phyloP scores from a whole-genome alignment of 2,797 vertebrate species.

The Ctenochaetus hawaiiensis region DNA sequence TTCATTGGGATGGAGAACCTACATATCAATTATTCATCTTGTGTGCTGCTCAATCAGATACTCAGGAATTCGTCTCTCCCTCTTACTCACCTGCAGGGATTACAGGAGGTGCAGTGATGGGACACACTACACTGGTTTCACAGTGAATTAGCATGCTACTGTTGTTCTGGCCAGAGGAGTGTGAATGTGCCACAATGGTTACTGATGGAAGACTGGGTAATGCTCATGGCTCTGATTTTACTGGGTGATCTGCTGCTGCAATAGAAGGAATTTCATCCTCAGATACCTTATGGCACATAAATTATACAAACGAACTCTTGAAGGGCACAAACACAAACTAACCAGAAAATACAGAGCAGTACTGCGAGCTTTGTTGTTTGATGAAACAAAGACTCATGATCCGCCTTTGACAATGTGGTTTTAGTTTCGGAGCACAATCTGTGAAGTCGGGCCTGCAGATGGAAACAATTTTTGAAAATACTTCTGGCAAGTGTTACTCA shows the following conservation, averaged over 20 bases:
- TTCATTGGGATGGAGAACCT: slow-evolving; percentile 62
- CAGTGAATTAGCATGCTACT: slow-evolving; percentile 63
- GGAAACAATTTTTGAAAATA: slow-evolving; percentile 11
- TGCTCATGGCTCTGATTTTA: slow-evolving; percentile 31
- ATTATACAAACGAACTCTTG: slow-evolving; percentile 17
- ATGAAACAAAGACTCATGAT: slow-evolving; percentile 7
- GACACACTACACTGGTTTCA: slow-evolving; percentile 57
- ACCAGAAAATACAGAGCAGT: slow-evolving; percentile 2
- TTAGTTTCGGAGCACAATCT: slow-evolving; percentile 17
- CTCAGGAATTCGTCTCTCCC: slow-evolving; percentile 65
- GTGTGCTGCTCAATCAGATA: slow-evolving; percentile 74
- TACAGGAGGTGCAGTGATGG: slow-evolving; percentile 59
- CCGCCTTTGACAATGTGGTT: neutral
- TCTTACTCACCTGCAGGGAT: slow-evolving; percentile 74
- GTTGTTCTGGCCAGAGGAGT: slow-evolving; percentile 49
- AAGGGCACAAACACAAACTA: slow-evolving; percentile 1
- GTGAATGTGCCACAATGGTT: slow-evolving; percentile 35
- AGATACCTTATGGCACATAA: slow-evolving; percentile 13
- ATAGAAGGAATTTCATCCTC: slow-evolving; percentile 21
- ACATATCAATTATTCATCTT: slow-evolving; percentile 79
- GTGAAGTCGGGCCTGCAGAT: neutral
- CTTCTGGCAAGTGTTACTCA: neutral
- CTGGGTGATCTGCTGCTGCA: slow-evolving; percentile 27
- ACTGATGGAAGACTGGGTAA: slow-evolving; percentile 39
- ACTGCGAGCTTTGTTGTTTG: slow-evolving; percentile 14